phyloP scores from a whole-genome alignment of 2,888 invertebrate species.

The Blastobasis adustella region DNA sequence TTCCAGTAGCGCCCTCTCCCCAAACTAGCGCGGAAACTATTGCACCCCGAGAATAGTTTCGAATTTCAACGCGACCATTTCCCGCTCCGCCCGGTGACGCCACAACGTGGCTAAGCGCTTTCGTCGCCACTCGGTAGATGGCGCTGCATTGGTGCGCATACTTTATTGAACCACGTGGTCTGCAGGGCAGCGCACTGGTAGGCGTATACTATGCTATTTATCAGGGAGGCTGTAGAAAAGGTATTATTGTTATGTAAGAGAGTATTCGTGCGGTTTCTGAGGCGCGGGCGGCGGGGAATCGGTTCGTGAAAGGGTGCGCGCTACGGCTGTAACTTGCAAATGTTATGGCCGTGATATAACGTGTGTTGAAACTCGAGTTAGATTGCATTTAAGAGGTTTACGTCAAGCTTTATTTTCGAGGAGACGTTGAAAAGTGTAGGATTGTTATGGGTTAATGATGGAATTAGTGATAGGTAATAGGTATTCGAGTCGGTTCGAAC shows the following conservation, averaged over 20 bases:
- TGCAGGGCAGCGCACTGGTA: slow-evolving; percentile 20
- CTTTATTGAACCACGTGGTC: slow-evolving; percentile 68
- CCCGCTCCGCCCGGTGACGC: not conserved
- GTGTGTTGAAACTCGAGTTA: slow-evolving; percentile 45
- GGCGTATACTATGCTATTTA: slow-evolving; percentile 30
- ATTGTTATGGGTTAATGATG: too few relatives aligned
- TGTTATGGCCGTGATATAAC: slow-evolving; percentile 56
- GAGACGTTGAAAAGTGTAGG: slow-evolving; percentile 2
- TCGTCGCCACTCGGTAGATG: slow-evolving; percentile 55
- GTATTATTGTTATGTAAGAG: slow-evolving; percentile 72
- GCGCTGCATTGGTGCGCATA: slow-evolving; percentile 34
- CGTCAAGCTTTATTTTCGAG: slow-evolving; percentile 25
- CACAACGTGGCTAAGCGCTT: slow-evolving; percentile 8
- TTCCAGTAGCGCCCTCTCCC: slow-evolving; percentile 44
- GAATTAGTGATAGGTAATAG: too few relatives aligned
- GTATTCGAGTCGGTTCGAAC: too few relatives aligned
- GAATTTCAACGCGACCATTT: slow-evolving; percentile 15
- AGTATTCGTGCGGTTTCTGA: slow-evolving; percentile 64
- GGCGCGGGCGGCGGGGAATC: slow-evolving; percentile 37
- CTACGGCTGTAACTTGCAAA: slow-evolving; percentile 38
- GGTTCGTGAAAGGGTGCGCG: slow-evolving; percentile 60
- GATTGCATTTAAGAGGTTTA: slow-evolving; percentile 53
- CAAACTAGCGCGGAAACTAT: not conserved
- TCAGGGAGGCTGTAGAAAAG: slow-evolving; percentile 50
- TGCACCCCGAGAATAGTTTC: slow-evolving; percentile 6